Percentiles rank a stretch among this genome's conserved stretches.
Evolutionary conservation across 2,113 vertebrate species (phyloP).

Genomic region (Petrocephalus zakoni): DNA sequence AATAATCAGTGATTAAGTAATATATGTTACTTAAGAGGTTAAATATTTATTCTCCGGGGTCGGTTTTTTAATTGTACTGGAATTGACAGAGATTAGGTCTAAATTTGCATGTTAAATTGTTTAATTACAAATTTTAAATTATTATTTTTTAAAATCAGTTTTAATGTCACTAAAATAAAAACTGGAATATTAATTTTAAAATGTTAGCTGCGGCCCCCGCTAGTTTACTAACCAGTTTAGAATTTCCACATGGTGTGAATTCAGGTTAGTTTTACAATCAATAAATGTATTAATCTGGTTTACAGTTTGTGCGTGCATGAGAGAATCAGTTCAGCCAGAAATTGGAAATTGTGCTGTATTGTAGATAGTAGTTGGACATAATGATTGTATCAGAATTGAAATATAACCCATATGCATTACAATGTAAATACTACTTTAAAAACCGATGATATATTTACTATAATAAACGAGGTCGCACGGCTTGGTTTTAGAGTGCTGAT

Average conservation of each 20-base stretch:
- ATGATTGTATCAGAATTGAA: constrained; percentile 16
- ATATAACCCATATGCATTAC: constrained; percentile 29
- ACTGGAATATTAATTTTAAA: background rate
- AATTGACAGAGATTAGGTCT: background rate
- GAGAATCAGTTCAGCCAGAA: background rate
- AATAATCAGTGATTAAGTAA: background rate
- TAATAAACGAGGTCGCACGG: constrained; percentile 12
- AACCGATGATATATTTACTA: constrained; percentile 28
- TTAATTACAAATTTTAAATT: background rate
- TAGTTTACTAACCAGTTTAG: background rate
- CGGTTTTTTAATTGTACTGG: background rate
- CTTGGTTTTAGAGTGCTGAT: constrained; percentile 4
- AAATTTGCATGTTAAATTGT: background rate
- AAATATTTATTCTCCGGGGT: background rate
- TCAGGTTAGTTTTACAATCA: constrained; percentile 9
- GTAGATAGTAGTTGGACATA: background rate
- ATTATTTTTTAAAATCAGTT: background rate
- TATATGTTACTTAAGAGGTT: background rate
- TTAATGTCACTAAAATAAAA: background rate
- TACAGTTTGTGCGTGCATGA: background rate
- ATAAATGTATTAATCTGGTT: background rate
- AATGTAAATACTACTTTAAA: constrained; percentile 42
- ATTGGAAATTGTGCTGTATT: constrained; percentile 1
- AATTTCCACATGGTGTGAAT: background rate
- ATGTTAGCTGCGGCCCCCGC: background rate